Evolutionary conservation across 2,113 vertebrate species (phyloP), one percentile per base, ranked within the genome.

Genomic region (Orycteropus afer): DNA sequence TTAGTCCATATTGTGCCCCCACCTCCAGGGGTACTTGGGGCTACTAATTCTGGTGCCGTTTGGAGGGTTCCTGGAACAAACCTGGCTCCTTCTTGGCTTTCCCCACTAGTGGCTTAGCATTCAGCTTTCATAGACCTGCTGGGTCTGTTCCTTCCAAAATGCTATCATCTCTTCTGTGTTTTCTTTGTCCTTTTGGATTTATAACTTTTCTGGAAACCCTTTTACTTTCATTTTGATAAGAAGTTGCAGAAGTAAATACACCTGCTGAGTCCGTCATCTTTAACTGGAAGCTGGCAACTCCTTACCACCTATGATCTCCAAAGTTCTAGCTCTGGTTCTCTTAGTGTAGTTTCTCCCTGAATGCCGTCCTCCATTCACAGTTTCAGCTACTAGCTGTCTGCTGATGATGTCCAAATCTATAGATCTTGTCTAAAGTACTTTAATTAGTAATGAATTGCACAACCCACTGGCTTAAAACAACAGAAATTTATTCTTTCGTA

Each of bases 221-320:
- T 74, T 57, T 86, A 57, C 15, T 80, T 90, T 80, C 12, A 90
- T 89, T 90, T 80, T 90, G 47, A 37, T 55, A 55, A 80, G 37
- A 49, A 90, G 37, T 55, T 42, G 37, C 18, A 80, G 59, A 89
- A 20, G 29, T 40, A 37, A 37, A 69, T 69, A 18, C 34, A 53
- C 20, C n/a, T 89, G 87, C 55, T 65, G 25, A 63, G 25, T 40
- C 59, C 7, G 42, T 42, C n/a, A 27, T 47, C 53, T 88, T 88
- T 47, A 61, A 27, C 53, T 32, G 47, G 53, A 47, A 59, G 53
- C 73, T 59, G 71, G 20, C 69, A 61, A 11, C 5, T 76, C 86
- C 25, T 77, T 17, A 63, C 63, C 34, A 88, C 14, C 55, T 59
- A 13, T 55, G 77, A 79, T 53, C 34, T 79, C 34, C 34, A 79